phyloP scores from a whole-genome alignment of 2,113 vertebrate species.

The Paralichthys olivaceus region DNA sequence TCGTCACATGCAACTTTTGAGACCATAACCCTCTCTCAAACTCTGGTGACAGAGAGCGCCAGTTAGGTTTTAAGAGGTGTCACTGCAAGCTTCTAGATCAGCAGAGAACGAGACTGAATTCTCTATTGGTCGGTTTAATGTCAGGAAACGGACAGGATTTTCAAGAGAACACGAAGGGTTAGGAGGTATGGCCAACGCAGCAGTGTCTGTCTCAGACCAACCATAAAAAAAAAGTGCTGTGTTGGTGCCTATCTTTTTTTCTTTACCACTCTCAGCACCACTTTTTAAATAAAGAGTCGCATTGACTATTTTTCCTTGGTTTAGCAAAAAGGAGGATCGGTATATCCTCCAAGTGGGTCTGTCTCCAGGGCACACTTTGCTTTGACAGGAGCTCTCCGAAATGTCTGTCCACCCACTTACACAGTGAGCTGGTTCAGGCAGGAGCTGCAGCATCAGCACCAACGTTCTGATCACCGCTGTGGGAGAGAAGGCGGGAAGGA shows the following conservation, averaged over 20 bases:
- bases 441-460: constrained; percentile 77
- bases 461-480: constrained; percentile 72
- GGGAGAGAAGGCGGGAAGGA: constrained; percentile 58
- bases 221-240: constrained; percentile 67
- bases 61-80: background rate
- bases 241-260: constrained; percentile 48
- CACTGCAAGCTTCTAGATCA: constrained; percentile 1
- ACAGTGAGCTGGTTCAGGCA: constrained; percentile 75
- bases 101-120: constrained; percentile 15
- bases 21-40: background rate
- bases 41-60: constrained; percentile 13
- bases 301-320: constrained; percentile 41
- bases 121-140: constrained; percentile 49
- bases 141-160: constrained; percentile 30
- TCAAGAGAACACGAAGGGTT: constrained; percentile 30
- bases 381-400: constrained; percentile 59
- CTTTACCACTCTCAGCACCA: constrained; percentile 32
- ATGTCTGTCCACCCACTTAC: constrained; percentile 74
- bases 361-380: constrained; percentile 60
- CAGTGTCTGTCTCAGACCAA: constrained; percentile 20
- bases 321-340: constrained; percentile 54
- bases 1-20: constrained; percentile 33
- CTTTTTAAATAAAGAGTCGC: constrained; percentile 12
- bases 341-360: constrained; percentile 51
- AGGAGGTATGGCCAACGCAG: constrained; percentile 25